A percentile compares a stretch with the other conserved stretches of the same genome.
Conservation (phyloP, 2,888 invertebrate genomes). For the Leptothorax acervorum region DNA sequence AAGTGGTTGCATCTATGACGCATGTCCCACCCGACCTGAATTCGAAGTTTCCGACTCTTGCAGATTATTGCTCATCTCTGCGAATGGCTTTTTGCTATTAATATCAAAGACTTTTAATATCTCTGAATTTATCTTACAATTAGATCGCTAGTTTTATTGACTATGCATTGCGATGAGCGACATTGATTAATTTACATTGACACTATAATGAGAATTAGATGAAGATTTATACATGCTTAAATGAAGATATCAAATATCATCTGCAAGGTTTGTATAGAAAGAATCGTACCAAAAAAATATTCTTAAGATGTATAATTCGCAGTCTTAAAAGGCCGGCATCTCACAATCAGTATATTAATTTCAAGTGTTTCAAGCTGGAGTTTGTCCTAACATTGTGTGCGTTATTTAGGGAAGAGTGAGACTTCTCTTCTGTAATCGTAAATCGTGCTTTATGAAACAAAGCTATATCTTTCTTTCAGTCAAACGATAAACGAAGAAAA, state of each 20-base stretch:
- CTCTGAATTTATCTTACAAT: slow-evolving; percentile 13
- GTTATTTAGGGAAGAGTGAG: slow-evolving; percentile 31
- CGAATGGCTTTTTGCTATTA: slow-evolving; percentile 48
- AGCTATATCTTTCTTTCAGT: slow-evolving; percentile 85
- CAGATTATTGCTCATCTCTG: slow-evolving; percentile 16
- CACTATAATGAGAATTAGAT: slow-evolving; percentile 12
- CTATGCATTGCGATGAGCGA: slow-evolving; percentile 2
- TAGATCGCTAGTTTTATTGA: slow-evolving; percentile 3
- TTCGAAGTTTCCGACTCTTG: slow-evolving; percentile 21
- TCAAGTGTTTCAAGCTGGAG: slow-evolving; percentile 33
- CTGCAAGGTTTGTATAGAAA: slow-evolving; percentile 53
- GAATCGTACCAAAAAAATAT: slow-evolving; percentile 15
- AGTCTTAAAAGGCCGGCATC: slow-evolving; percentile 16
- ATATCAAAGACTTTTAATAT: slow-evolving; percentile 28
- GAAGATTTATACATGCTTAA: slow-evolving; percentile 18
- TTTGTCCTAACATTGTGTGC: slow-evolving; percentile 35
- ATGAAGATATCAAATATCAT: slow-evolving; percentile 16
- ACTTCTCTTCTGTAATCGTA: background rate
- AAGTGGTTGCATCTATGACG: slow-evolving; percentile 7
- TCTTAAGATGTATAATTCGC: background rate
- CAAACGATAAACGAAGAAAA: slow-evolving; percentile 90
- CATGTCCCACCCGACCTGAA: slow-evolving; percentile 48
- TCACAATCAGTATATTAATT: slow-evolving; percentile 21
- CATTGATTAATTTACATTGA: slow-evolving; percentile 26
- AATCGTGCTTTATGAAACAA: slow-evolving; percentile 42